Evolutionary conservation across 2,888 invertebrate genomes (phyloP).

Genomic region (Trilocha varians): DNA sequence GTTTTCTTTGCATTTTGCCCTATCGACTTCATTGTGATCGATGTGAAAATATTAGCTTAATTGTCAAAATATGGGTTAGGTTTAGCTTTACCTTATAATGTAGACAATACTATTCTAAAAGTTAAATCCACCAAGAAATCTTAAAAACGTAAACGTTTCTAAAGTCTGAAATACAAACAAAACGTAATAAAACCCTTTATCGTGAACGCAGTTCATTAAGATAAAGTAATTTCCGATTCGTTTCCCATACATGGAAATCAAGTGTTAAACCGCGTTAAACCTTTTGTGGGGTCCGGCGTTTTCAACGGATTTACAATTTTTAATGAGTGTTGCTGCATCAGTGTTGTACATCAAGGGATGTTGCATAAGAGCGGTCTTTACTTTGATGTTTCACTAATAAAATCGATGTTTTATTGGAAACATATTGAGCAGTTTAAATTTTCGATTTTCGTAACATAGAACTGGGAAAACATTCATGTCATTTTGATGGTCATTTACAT

Average conservation of each 20-base stretch:
- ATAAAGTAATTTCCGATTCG: slow-evolving; percentile 2
- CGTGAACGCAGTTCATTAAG: slow-evolving; percentile 5
- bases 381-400: neutral
- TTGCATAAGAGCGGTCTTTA: slow-evolving; percentile 23
- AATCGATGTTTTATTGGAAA: neutral
- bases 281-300: slow-evolving; percentile 7
- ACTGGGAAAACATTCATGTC: too few relatives aligned
- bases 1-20: too few relatives aligned
- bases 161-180: neutral
- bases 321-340: slow-evolving; percentile 32
- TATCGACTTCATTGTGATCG: too few relatives aligned
- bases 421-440: too few relatives aligned
- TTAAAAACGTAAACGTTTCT: too few relatives aligned
- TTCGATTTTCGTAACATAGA: too few relatives aligned
- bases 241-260: slow-evolving; percentile 1
- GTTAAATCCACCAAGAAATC: too few relatives aligned
- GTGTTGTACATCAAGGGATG: slow-evolving; percentile 23
- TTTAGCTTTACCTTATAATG: too few relatives aligned
- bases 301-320: slow-evolving; percentile 21
- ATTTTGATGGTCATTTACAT: too few relatives aligned
- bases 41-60: too few relatives aligned
- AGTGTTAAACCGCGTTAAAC: neutral
- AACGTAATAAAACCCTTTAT: slow-evolving; percentile 1
- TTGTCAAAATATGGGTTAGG: too few relatives aligned
- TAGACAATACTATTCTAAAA: too few relatives aligned